phyloP scores from a whole-genome alignment of 2,888 invertebrate genomes.

The Cyrtodaria siliqua region DNA sequence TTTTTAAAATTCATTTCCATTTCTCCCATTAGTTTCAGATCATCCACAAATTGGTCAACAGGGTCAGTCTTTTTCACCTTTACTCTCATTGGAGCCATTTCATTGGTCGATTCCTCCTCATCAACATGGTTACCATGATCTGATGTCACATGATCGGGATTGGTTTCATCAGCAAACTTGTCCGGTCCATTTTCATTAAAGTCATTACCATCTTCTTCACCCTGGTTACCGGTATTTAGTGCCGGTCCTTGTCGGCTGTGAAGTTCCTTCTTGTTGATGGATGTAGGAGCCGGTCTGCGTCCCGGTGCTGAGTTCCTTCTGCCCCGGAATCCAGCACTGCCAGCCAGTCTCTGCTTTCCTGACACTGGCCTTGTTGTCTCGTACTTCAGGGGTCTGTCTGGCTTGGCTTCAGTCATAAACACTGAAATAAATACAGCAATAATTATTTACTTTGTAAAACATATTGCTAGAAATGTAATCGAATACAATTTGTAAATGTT shows the following conservation, averaged over 20 bases:
- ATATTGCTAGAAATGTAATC: too few relatives aligned
- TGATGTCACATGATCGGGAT: slow-evolving; percentile 12
- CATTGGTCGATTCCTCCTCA: slow-evolving; percentile 33
- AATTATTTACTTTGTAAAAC: too few relatives aligned
- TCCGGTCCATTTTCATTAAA: slow-evolving; percentile 21
- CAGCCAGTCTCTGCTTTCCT: slow-evolving; percentile 38
- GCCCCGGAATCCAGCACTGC: slow-evolving; percentile 3
- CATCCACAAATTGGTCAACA: slow-evolving; percentile 76
- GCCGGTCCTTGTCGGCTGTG: slow-evolving; percentile 42
- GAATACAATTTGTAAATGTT: too few relatives aligned
- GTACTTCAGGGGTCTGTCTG: slow-evolving; percentile 75
- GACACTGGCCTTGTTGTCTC: slow-evolving; percentile 77
- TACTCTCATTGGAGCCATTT: slow-evolving; percentile 66
- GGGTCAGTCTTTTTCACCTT: slow-evolving; percentile 68
- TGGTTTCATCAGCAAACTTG: neutral
- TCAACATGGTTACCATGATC: slow-evolving; percentile 16
- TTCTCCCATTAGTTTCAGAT: slow-evolving; percentile 72
- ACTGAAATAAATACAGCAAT: slow-evolving; percentile 60
- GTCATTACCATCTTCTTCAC: slow-evolving; percentile 24
- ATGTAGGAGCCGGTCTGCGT: slow-evolving; percentile 40
- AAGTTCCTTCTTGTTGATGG: slow-evolving; percentile 49
- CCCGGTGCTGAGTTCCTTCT: slow-evolving; percentile 51
- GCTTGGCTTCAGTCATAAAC: slow-evolving; percentile 60
- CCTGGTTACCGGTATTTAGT: slow-evolving; percentile 7
- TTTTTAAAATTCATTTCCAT: slow-evolving; percentile 78